phyloP scores from a whole-genome alignment of 37 sponge, comb jelly and placozoan genomes.

The Spongia lamella region DNA sequence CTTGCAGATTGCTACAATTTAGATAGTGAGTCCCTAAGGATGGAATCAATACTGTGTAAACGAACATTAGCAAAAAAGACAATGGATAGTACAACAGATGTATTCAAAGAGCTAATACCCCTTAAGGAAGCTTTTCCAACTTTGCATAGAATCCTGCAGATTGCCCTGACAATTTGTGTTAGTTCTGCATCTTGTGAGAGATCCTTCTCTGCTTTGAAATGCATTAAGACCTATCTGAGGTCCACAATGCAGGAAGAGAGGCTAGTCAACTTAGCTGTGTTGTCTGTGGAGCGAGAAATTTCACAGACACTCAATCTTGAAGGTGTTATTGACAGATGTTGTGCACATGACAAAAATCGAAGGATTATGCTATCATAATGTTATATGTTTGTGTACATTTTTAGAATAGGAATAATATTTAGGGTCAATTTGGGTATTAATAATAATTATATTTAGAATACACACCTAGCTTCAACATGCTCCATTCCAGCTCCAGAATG shows the following conservation, averaged over 20 bases:
- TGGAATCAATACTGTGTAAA: constrained; percentile 32
- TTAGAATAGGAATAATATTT: too few species aligned
- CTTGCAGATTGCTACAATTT: constrained; percentile 15
- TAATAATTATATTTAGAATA: too few species aligned
- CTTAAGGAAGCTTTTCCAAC: constrained; percentile 8
- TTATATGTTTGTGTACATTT: too few species aligned
- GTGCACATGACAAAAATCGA: constrained; percentile 15
- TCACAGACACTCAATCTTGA: constrained; percentile 8
- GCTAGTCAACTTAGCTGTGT: constrained; percentile 11
- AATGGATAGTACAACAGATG: constrained; percentile 14
- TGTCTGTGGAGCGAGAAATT: constrained; percentile 25
- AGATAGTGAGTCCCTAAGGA: neutral
- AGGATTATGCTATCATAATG: constrained; percentile 6
- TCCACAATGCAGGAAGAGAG: constrained; percentile 15
- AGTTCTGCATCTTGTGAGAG: constrained; percentile 51
- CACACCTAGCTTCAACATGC: too few species aligned
- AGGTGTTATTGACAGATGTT: constrained; percentile 1
- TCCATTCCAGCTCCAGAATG: too few species aligned
- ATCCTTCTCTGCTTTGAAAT: constrained; percentile 42
- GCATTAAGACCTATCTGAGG: constrained; percentile 9
- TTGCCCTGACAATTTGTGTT: constrained; percentile 13
- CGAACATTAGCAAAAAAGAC: constrained; percentile 7
- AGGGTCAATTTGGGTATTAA: too few species aligned
- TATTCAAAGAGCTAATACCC: constrained; percentile 7
- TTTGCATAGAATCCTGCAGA: constrained; percentile 3